Evolutionary conservation across 2,113 vertebrate genomes (phyloP), one percentile per base, ranked within the genome.

Genomic region (Daphoenositta chrysoptera): DNA sequence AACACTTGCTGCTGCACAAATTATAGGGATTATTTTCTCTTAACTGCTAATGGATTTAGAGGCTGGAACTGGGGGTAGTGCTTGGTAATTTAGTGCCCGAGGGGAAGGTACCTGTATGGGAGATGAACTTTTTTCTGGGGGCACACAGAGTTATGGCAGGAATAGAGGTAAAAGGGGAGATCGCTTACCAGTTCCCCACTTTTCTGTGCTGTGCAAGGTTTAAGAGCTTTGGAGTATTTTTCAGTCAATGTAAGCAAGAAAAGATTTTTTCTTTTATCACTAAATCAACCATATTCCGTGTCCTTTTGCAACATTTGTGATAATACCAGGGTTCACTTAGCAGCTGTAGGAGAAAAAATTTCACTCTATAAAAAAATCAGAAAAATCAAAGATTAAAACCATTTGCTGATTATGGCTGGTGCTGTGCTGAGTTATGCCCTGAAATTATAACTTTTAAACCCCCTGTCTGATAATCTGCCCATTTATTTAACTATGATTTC

Each of bases 1-100:
- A 85, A 22, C 40, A 23, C 87, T 96, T 53, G 78, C 1, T 66
- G 92, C 95, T 56, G 91, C 94, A 79, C 96, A 96, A 85, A 96
- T 94, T 85, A 92, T 79, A 87, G 94, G 95, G 95, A 93, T 97
- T 96, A 91, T 97, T 97, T 94, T 95, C 91, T 86, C 87, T 86
- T 94, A 92, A 95, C 92, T 95, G 93, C 83, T 97, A 66, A 93
- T 94, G 93, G 91, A 20, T 92, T 94, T 89, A 87, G 92, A 93
- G 95, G 20, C 61, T 89, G 70, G 83, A 73, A 86, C 12, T 61
- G 89, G 82, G 83, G 84, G 77, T 42, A 58, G 75, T 4, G 40
- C 81, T 91, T 78, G 27, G 84, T 78, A 72, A 89, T 92, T 93
- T 56, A 87, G 85, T 68, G 66, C 66, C 63, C 9, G 27, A 80